These are phyloP conservation scores for Euglossa dilemma DNA, from an alignment of 1,140 invertebrate species.

Conservation along the genomic window DNA sequence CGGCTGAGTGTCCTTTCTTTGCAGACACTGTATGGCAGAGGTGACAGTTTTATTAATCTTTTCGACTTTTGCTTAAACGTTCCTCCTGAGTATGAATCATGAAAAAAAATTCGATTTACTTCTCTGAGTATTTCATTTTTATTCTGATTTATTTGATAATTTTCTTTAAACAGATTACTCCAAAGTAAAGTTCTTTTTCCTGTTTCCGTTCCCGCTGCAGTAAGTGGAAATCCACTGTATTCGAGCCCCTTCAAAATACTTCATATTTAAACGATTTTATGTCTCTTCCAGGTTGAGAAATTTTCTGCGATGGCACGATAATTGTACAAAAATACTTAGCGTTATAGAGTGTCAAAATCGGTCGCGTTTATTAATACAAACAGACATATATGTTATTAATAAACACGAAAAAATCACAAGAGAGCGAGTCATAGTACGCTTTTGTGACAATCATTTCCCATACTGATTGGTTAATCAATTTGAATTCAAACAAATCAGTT, in stretches of 20 bases:
- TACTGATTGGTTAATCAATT: conserved; percentile 39
- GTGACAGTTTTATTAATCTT: neutral
- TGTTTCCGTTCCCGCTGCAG: neutral
- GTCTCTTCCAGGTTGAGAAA: neutral
- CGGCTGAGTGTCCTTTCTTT: neutral
- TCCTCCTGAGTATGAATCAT: neutral
- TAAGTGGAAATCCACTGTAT: conserved; percentile 43
- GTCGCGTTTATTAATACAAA: conserved; percentile 30
- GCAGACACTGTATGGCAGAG: neutral
- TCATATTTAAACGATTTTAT: neutral
- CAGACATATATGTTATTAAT: conserved; percentile 38
- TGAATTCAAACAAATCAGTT: conserved; percentile 37
- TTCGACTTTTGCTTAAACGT: neutral
- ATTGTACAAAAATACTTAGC: neutral
- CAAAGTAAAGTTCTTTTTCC: neutral
- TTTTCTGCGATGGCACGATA: neutral
- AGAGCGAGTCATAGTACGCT: conserved; percentile 46
- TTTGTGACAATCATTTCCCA: conserved; percentile 10
- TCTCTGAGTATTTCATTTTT: neutral
- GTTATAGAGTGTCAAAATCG: neutral
- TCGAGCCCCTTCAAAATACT: conserved; percentile 31
- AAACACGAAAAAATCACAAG: conserved; percentile 14
- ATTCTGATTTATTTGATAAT: neutral
- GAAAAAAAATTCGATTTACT: conserved; percentile 37
- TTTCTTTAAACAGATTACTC: neutral